phyloP scores from a whole-genome alignment of 2,113 vertebrate species.

The Polyodon spathula region DNA sequence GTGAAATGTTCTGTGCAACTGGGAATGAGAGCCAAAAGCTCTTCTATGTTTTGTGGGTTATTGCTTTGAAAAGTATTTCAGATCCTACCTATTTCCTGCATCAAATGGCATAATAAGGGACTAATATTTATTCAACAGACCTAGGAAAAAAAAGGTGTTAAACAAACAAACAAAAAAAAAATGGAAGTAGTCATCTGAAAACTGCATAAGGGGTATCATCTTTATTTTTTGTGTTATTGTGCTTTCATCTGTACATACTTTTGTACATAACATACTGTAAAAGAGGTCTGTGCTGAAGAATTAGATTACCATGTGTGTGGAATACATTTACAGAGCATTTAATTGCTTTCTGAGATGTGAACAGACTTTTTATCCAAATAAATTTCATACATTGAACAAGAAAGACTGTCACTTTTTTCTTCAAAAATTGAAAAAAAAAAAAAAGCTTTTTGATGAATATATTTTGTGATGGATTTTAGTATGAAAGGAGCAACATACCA shows the following conservation, averaged over 20 bases:
- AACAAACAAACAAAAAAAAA: background rate
- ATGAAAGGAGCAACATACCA: no score
- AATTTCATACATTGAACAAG: conserved; percentile 40
- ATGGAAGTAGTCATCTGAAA: background rate
- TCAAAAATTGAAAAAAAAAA: no score
- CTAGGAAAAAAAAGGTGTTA: no score
- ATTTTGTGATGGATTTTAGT: no score
- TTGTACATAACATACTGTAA: conserved; percentile 14
- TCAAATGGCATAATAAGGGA: no score
- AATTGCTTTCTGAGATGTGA: conserved; percentile 18
- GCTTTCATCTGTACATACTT: conserved; percentile 14
- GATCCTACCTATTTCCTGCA: no score
- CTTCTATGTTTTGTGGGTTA: conserved; percentile 3
- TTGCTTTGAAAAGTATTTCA: no score
- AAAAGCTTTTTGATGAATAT: no score
- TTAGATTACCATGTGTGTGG: background rate
- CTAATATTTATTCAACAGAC: no score
- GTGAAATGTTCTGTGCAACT: no score
- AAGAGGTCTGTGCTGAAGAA: background rate
- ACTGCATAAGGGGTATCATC: background rate
- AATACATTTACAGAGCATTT: conserved; percentile 16
- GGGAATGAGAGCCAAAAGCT: background rate
- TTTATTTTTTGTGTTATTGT: conserved; percentile 5
- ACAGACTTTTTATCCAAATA: conserved; percentile 45
- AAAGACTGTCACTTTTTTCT: background rate